These are phyloP conservation scores for Coleophora flavipennella DNA, from an alignment of 2,888 invertebrate genomes.

Conservation along the genomic window DNA sequence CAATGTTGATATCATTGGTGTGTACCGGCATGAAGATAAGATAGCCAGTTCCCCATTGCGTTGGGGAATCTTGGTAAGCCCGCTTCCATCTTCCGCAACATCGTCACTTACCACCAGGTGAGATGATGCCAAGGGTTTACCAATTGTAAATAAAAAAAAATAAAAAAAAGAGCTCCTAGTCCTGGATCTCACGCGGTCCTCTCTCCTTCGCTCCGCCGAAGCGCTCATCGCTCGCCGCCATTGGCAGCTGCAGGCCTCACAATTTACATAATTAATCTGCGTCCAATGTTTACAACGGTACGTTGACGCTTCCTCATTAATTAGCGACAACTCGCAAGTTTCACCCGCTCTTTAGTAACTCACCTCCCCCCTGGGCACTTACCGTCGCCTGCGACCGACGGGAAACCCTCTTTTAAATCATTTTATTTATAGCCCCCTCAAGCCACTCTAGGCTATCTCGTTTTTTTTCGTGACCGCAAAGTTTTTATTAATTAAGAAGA, in stretches of 20 bases:
- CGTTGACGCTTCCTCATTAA: conserved; percentile 36
- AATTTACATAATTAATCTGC: conserved; percentile 57
- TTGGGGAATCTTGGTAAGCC: too few species aligned
- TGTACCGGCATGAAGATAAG: too few species aligned
- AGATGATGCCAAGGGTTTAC: too few species aligned
- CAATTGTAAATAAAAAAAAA: too few species aligned
- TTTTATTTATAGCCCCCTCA: conserved; percentile 5
- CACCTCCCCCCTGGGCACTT: conserved; percentile 8
- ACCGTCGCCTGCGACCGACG: conserved; percentile 6
- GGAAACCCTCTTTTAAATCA: conserved; percentile 12
- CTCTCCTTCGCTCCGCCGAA: conserved; percentile 28
- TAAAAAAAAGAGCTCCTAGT: too few species aligned
- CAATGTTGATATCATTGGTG: too few species aligned
- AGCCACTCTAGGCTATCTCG: not conserved
- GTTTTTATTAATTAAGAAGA: too few species aligned
- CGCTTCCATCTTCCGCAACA: too few species aligned
- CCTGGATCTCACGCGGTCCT: conserved; percentile 9
- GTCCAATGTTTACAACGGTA: conserved; percentile 29
- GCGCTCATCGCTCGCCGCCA: conserved; percentile 23
- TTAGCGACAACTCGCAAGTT: conserved; percentile 28
- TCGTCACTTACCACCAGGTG: too few species aligned
- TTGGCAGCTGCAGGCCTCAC: conserved; percentile 40
- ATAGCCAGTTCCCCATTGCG: too few species aligned
- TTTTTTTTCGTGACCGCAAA: not conserved
- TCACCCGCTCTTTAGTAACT: conserved; percentile 16